Base-by-base conservation (phyloP, 2,113 vertebrate genomes). In the Theristicus caerulescens region DNA sequence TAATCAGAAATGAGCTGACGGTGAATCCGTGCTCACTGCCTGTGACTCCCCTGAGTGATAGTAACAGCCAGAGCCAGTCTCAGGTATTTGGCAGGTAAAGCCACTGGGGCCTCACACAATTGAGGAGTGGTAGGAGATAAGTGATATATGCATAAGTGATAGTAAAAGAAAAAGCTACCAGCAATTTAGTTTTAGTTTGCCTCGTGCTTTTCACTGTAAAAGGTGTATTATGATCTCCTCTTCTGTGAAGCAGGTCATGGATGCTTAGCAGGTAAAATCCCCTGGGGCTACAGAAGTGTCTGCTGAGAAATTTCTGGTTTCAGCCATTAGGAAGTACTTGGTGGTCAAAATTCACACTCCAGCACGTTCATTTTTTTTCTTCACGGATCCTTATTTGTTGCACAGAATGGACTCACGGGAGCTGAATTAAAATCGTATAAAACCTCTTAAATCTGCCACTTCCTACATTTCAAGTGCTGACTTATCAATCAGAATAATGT, bases 291-390 rank as follows among this genome's bases (percentile, higher is more conserved):
- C 24, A 67, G 46, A 54, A 40, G 16, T 36, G 20, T 72, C 77
- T 92, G n/a, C 65, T 52, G 46, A 71, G 55, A 38, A 51, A 46
- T 46, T 90, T 86, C 36, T 54, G 8, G 2, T 74, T 61, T 85
- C 64, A 36, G 51, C 40, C 40, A 1, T 42, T 49, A 38, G 54
- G 38, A 74, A n/a, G 24, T 47, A 20, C 11, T 55, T 74, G 40
- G 26, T 65, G 11, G 11, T 26, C 42, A 61, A 34, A 55, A 64
- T 72, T 88, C 38, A 34, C 13, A 3, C 7, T 88, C n/a, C 13
- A 64, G 13, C 11, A 0, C 4, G 4, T 78, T 65, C 2, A 0
- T 24, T 49, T 27, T 44, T 36, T 26, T 7, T 5, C 24, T 62
- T 86, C 26, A 9, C 0, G 0, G 3, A 4, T 90, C 32, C 7